Evolutionary conservation across 2,113 vertebrate genomes (phyloP).

Genomic region (Heterocephalus glaber): DNA sequence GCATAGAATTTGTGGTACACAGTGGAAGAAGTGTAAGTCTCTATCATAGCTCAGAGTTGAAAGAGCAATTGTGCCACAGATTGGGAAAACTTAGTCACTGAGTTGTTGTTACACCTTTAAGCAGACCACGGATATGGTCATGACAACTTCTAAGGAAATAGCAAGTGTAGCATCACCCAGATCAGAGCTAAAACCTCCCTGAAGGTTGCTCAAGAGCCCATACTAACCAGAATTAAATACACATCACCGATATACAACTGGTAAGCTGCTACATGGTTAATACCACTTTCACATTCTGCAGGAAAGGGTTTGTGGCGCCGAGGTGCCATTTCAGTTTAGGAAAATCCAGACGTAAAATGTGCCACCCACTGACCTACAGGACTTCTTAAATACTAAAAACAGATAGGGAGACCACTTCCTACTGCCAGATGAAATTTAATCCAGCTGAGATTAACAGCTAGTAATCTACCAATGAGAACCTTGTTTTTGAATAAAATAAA

Average conservation of each 20-base stretch:
- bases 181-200: not conserved
- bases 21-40: not conserved
- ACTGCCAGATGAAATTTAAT: conserved; percentile 15
- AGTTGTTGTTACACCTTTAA: not conserved
- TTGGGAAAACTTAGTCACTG: not conserved
- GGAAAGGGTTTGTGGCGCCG: not conserved
- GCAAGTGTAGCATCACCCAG: not conserved
- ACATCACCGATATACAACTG: conserved; percentile 26
- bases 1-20: not conserved
- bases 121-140: not conserved
- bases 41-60: not conserved
- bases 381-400: conserved; percentile 61
- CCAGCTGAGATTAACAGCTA: conserved; percentile 50
- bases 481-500: conserved; percentile 35
- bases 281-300: not conserved
- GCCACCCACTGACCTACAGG: accelerated
- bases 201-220: not conserved
- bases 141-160: not conserved
- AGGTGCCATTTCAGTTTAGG: conserved; percentile 16
- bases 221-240: conserved; percentile 72
- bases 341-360: not conserved
- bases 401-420: not conserved
- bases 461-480: not conserved
- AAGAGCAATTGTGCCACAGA: not conserved
- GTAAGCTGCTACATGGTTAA: conserved; percentile 35